phyloP scores from a whole-genome alignment of 2,113 vertebrate species.

The Mugil cephalus region DNA sequence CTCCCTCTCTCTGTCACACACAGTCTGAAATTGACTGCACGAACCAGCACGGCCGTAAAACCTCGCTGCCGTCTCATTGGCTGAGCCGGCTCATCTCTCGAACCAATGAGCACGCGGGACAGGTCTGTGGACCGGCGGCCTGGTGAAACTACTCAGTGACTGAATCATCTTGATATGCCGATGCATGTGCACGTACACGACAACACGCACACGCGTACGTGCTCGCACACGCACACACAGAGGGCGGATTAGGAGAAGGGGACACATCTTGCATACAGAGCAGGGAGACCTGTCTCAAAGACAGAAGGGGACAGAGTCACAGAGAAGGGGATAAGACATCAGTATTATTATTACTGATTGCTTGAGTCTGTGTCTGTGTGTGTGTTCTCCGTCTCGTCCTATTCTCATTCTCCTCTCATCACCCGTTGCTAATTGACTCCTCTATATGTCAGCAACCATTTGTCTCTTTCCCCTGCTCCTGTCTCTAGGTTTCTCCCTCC shows the following conservation, averaged over 20 bases:
- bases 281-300: slow-evolving; percentile 13
- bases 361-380: neutral
- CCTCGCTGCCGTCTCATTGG: slow-evolving; percentile 55
- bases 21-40: neutral
- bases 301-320: slow-evolving; percentile 12
- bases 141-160: slow-evolving; percentile 70
- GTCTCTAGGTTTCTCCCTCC: slow-evolving; percentile 5
- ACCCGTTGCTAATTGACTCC: slow-evolving; percentile 36
- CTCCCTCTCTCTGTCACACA: slow-evolving; percentile 8
- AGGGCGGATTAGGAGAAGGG: slow-evolving; percentile 47
- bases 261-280: slow-evolving; percentile 51
- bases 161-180: slow-evolving; percentile 51
- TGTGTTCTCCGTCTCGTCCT: slow-evolving; percentile 28
- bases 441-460: slow-evolving; percentile 27
- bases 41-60: slow-evolving; percentile 42
- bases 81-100: slow-evolving; percentile 1
- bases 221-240: neutral
- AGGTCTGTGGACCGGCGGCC: slow-evolving; percentile 45
- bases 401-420: slow-evolving; percentile 37
- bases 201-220: slow-evolving; percentile 33
- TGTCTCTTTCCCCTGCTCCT: slow-evolving; percentile 2
- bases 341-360: slow-evolving; percentile 33
- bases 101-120: slow-evolving; percentile 53
- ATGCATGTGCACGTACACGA: slow-evolving; percentile 27
- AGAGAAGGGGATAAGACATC: slow-evolving; percentile 25